Evolutionary conservation across 2,797 vertebrate species (phyloP), one percentile per base, ranked within the genome.

Genomic region (Catostomus latipinnis): DNA sequence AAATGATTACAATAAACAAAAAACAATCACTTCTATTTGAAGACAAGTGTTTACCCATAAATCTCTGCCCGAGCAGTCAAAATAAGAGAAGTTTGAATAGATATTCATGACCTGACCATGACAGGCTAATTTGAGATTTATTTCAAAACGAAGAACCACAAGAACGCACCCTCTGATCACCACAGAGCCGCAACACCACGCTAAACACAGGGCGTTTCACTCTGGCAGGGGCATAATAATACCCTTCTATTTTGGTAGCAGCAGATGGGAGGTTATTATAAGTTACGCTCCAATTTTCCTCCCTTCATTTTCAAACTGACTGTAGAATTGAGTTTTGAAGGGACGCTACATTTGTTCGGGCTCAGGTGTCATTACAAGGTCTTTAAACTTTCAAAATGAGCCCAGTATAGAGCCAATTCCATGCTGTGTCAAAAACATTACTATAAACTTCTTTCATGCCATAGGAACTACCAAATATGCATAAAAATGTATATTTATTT

Each of bases 181-280:
- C 92, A 90, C 92, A 92, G 88, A 90, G 93, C 91, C 91, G 92
- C 90, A 78, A 86, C 90, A 91, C 91, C 91, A 89, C 90, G 90
- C 88, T 93, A 93, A 94, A 94, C 91, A 93, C 91, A 91, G 93
- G 94, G 94, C 93, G 93, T 93, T 93, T 93, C 92, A 82, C 90
- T 92, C 89, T 90, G 72, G 88, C 82, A 80, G 86, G 88, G 88
- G 89, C 91, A 90, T 94, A 94, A 95, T 95, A 90, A 94, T 89
- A 94, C 86, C 88, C 89, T 95, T 91, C 94, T 95, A 94, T 95
- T 94, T 94, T 87, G 90, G 91, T 86, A 88, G 85, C 82, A 87
- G 92, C 92, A 94, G 93, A 93, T 93, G 93, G 93, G 93, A 91
- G 93, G 90, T 87, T 90, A 88, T 90, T 90, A 89, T 83, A 90